Conservation (phyloP, 2,797 vertebrate species). For the Mionectes olivaceus region DNA sequence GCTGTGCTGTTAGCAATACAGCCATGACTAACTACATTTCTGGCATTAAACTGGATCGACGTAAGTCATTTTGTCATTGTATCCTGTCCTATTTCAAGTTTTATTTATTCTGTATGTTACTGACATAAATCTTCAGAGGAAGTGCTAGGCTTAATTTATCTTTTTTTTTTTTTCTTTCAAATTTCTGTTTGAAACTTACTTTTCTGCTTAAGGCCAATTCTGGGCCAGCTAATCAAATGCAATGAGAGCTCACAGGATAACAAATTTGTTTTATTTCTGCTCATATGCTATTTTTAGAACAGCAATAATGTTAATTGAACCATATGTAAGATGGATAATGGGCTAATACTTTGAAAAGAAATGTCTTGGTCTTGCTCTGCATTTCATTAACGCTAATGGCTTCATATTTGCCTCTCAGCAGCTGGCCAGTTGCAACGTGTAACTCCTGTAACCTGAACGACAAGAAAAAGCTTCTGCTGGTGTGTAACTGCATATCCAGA, state of each 20-base stretch:
- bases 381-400: neutral
- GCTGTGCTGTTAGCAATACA: neutral
- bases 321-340: neutral
- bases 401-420: neutral
- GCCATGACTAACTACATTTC: neutral
- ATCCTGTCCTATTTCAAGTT: neutral
- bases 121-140: neutral
- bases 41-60: neutral
- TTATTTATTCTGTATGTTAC: neutral
- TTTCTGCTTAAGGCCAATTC: neutral
- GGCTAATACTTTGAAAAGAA: neutral
- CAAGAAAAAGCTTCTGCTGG: neutral
- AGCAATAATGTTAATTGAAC: slow-evolving; percentile 4
- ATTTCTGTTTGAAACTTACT: neutral
- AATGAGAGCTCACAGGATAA: neutral
- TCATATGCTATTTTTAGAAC: slow-evolving; percentile 14
- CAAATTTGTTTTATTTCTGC: neutral
- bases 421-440: neutral
- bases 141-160: neutral
- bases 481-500: neutral
- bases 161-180: neutral
- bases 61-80: neutral
- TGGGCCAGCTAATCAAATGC: neutral
- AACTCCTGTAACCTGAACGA: neutral
- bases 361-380: neutral